These are phyloP conservation scores for Oryzaephilus surinamensis DNA, from an alignment of 1,140 invertebrate genomes.

Conservation along the genomic window DNA sequence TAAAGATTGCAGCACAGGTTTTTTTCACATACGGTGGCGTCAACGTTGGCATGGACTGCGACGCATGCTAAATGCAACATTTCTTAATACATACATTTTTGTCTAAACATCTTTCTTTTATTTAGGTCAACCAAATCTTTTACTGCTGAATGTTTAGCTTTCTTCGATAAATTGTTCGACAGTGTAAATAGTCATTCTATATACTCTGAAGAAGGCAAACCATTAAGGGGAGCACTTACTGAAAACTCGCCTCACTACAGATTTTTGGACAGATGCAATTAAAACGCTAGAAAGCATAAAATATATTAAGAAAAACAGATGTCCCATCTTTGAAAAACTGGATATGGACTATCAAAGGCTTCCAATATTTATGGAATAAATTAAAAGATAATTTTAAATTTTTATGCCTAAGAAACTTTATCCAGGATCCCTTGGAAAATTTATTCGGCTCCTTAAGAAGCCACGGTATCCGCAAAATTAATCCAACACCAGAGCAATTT, in stretches of 20 bases:
- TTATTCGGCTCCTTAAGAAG: slow-evolving; percentile 10
- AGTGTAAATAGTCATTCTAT: slow-evolving; percentile 8
- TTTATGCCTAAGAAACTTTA: slow-evolving; percentile 4
- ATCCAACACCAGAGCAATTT: slow-evolving; percentile 2
- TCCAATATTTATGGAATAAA: slow-evolving; percentile 3
- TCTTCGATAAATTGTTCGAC: slow-evolving; percentile 14
- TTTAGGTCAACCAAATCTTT: neutral
- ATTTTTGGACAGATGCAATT: slow-evolving; percentile 5
- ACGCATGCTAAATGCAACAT: neutral
- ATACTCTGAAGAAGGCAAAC: neutral
- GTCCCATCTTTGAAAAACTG: too few species aligned
- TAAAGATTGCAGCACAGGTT: slow-evolving; percentile 8
- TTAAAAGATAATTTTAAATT: neutral
- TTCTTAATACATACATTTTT: neutral
- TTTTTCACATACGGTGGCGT: slow-evolving; percentile 6
- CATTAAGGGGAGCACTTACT: slow-evolving; percentile 1
- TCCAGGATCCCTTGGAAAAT: slow-evolving; percentile 11
- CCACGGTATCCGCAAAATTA: slow-evolving; percentile 1
- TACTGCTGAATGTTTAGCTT: slow-evolving; percentile 8
- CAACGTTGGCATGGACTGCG: slow-evolving; percentile 1
- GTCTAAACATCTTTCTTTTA: neutral
- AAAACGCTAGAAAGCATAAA: too few species aligned
- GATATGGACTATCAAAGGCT: too few species aligned
- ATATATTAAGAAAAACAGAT: too few species aligned
- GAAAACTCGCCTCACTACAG: slow-evolving; percentile 4